Evolutionary conservation across 2,888 invertebrate genomes (phyloP).

Genomic region (Patella caerulea): DNA sequence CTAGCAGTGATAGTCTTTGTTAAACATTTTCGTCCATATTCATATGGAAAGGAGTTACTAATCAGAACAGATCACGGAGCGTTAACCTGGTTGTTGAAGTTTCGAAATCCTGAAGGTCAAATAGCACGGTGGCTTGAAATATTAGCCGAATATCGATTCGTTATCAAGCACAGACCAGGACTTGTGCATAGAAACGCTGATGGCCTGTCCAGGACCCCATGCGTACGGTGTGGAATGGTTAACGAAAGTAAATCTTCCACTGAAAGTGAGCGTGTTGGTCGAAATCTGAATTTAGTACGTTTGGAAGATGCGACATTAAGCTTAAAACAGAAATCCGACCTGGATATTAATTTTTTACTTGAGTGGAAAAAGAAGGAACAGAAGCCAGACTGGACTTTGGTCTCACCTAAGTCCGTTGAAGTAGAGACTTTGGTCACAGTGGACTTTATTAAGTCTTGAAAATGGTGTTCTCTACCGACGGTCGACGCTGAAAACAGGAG

Average conservation of each 20-base stretch:
- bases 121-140: too few relatives aligned
- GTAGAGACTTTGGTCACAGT: not conserved
- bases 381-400: not conserved
- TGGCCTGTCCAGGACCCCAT: not conserved
- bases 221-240: constrained; percentile 13
- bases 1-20: constrained; percentile 40
- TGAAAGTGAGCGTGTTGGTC: not conserved
- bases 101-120: too few relatives aligned
- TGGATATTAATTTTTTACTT: too few relatives aligned
- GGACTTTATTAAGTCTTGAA: not conserved
- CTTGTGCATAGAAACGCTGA: too few relatives aligned
- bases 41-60: too few relatives aligned
- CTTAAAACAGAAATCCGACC: not conserved
- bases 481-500: too few relatives aligned
- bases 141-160: too few relatives aligned
- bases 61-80: too few relatives aligned
- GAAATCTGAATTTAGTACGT: not conserved
- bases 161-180: too few relatives aligned
- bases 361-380: not conserved
- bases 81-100: too few relatives aligned
- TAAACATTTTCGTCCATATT: constrained; percentile 20
- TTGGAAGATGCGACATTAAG: not conserved
- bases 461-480: too few relatives aligned
- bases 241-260: not conserved
- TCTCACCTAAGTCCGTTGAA: not conserved